Evolutionary conservation across 2,888 invertebrate genomes (phyloP).

Genomic region (Cetonia aurata): DNA sequence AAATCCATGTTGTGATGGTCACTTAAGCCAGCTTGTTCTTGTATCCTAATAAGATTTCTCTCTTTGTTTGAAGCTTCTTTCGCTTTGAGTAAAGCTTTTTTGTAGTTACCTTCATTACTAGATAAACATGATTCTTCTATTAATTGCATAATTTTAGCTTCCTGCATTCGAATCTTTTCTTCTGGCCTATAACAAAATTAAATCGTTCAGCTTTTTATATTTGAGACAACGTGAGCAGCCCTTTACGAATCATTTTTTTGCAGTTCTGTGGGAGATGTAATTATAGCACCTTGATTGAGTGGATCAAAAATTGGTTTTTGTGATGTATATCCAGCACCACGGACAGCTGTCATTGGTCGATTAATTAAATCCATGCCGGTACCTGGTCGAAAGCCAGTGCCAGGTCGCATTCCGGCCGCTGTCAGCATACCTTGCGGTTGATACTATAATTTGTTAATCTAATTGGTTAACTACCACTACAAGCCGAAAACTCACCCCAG

Average conservation of each 20-base stretch:
- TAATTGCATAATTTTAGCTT: conserved; percentile 87
- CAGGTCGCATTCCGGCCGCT: conserved; percentile 60
- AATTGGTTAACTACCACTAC: conserved; percentile 45
- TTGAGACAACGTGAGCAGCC: background rate
- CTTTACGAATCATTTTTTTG: conserved; percentile 83
- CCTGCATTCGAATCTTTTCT: conserved; percentile 90
- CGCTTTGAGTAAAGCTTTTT: conserved; percentile 86
- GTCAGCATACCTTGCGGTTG: conserved; percentile 62
- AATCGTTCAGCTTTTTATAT: background rate
- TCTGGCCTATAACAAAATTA: conserved; percentile 74
- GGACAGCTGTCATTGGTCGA: conserved; percentile 96
- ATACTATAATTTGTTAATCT: conserved; percentile 57
- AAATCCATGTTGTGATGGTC: conserved; percentile 95
- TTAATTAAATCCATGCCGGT: conserved; percentile 63
- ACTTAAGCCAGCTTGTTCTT: conserved; percentile 91
- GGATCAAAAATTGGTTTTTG: conserved; percentile 81
- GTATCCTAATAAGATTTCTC: conserved; percentile 86
- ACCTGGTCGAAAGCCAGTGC: conserved; percentile 65
- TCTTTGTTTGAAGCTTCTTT: conserved; percentile 97
- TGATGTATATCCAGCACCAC: conserved; percentile 96
- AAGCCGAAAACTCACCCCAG: conserved; percentile 65
- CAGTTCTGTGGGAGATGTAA: conserved; percentile 75
- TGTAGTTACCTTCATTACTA: conserved; percentile 73
- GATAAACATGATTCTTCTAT: conserved; percentile 91
- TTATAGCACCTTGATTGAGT: conserved; percentile 74